Evolutionary conservation across 2,113 vertebrate genomes (phyloP), one percentile per base, ranked within the genome.

Genomic region (Thunnus maccoyii): DNA sequence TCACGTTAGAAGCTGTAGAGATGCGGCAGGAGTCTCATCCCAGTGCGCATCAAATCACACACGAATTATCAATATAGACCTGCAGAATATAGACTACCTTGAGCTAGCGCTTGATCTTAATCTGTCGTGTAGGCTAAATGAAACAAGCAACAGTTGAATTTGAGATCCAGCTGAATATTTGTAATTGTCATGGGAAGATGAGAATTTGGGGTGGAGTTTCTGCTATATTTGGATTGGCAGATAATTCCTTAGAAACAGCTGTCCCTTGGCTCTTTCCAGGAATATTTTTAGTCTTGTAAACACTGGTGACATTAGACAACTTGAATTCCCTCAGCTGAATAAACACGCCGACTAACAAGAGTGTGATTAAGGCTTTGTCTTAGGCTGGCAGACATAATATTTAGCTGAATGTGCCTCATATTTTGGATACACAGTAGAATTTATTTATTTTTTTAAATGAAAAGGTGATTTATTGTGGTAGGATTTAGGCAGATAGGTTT

Each of bases 271-370:
- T 77, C 46, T 83, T 73, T 89, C 70, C 60, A 65, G 60, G 55
- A 72, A 78, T 69, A 86, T 75, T 84, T 87, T 84, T 86, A 78
- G 77, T 70, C 36, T 15, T 3, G 52, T 65, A 82, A 92, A 89
- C 86, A 85, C 4, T 27, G 14, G 66, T 2, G 52, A 88, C 68
- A 61, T 68, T 46, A 72, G 46, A 58, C 55, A 76, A 54, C 36
- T 74, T 75, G 67, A 76, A 65, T 71, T 55, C 76, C 48, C 20
- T 86, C 77, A 84, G 83, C 86, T 87, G 85, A 76, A 64, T 82
- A 80, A 89, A 88, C 83, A 87, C 65, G 47, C 47, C 27, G 20
- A 12, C 32, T 11, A 48, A 57, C 50, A 73, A 69, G 10, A 44
- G 14, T 48, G 57, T n/a, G 36, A 54, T 72, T 11, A 17, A 20